Conservation (phyloP, 2,113 vertebrate species). For the Channa argus region DNA sequence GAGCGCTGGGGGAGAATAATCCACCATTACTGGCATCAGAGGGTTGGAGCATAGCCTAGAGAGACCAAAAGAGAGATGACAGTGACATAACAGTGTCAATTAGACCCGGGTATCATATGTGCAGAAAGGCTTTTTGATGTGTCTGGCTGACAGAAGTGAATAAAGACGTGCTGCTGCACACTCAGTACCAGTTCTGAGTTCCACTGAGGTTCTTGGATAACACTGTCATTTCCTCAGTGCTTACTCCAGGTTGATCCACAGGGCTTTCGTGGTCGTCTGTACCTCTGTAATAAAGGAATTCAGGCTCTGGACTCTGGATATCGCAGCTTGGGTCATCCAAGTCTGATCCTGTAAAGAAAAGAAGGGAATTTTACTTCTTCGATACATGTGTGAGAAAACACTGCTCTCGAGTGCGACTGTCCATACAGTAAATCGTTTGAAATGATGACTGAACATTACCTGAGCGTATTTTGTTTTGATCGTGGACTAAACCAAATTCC, state of each 20-base stretch:
- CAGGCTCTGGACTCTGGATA: constrained; percentile 52
- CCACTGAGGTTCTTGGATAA: background rate
- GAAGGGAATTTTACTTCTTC: background rate
- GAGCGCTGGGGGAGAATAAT: constrained; percentile 17
- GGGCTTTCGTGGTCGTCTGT: constrained; percentile 27
- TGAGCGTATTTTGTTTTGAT: constrained; percentile 28
- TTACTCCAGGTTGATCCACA: background rate
- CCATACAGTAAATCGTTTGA: background rate
- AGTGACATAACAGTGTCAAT: constrained; percentile 15
- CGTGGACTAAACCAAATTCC: constrained; percentile 6
- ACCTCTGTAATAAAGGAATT: constrained; percentile 49
- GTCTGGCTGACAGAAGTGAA: background rate
- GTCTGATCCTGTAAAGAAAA: constrained; percentile 31
- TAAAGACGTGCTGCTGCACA: background rate
- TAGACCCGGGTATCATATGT: constrained; percentile 4
- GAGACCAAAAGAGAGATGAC: constrained; percentile 13
- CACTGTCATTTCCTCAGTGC: constrained; percentile 1
- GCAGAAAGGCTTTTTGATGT: background rate
- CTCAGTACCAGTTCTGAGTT: constrained; percentile 37
- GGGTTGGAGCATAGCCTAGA: constrained; percentile 39
- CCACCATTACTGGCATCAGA: constrained; percentile 15
- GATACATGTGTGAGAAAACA: background rate
- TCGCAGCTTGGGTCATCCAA: constrained; percentile 14
- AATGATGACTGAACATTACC: constrained; percentile 46
- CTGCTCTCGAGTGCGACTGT: background rate